Evolutionary conservation across 2,888 invertebrate species (phyloP).

Genomic region (Poecilus cupreus): DNA sequence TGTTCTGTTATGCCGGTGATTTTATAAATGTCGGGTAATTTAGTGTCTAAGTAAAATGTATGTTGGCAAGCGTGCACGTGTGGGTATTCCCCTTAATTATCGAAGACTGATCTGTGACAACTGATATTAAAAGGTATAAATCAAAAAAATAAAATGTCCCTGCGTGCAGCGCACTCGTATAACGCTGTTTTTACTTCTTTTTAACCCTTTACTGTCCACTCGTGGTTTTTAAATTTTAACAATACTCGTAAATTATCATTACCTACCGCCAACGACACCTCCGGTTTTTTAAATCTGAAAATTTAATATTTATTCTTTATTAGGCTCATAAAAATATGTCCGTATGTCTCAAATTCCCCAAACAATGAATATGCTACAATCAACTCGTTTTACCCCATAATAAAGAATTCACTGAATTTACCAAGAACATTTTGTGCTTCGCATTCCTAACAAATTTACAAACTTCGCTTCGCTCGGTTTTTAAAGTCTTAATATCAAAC

Average conservation of each 20-base stretch:
- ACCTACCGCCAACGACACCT: constrained; percentile 24
- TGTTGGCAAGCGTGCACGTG: constrained; percentile 44
- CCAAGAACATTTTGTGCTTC: too few relatives aligned
- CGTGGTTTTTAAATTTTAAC: constrained; percentile 32
- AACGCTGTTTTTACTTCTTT: constrained; percentile 29
- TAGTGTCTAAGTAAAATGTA: constrained; percentile 59
- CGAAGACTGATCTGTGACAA: constrained; percentile 59
- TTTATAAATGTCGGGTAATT: constrained; percentile 59
- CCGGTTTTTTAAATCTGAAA: constrained; percentile 41
- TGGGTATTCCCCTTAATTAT: constrained; percentile 56
- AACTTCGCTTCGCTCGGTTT: too few relatives aligned
- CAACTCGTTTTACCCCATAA: neutral
- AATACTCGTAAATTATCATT: constrained; percentile 44
- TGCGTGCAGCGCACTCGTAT: neutral
- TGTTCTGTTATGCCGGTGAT: constrained; percentile 56
- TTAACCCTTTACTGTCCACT: constrained; percentile 29
- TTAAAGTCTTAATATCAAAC: too few relatives aligned
- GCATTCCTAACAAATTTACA: too few relatives aligned
- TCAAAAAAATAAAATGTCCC: constrained; percentile 57
- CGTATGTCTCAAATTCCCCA: constrained; percentile 17
- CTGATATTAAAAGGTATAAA: constrained; percentile 59
- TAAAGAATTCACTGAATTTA: too few relatives aligned
- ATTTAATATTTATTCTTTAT: constrained; percentile 45
- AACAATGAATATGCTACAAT: constrained; percentile 33
- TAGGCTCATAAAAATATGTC: constrained; percentile 32